Percentiles rank a stretch among this genome's conserved stretches.
phyloP scores from a whole-genome alignment of 2,797 vertebrate genomes.

The Dendrocincla tyrannina region DNA sequence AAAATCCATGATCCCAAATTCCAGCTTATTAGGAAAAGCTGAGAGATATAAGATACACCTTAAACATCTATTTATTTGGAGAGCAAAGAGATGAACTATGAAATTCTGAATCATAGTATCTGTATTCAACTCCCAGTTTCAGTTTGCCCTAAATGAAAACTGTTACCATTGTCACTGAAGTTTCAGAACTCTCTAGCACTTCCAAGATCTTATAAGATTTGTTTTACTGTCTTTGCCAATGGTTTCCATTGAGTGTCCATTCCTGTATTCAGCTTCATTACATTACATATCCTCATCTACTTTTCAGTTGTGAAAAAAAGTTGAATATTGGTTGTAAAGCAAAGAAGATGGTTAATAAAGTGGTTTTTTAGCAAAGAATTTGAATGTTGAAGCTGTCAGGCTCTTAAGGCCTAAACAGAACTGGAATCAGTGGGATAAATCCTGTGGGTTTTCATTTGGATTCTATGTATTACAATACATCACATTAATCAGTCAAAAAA shows the following conservation, averaged over 20 bases:
- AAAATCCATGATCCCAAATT: background rate
- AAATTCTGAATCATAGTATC: background rate
- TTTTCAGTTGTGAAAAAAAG: background rate
- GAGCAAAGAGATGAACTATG: background rate
- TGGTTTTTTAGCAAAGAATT: background rate
- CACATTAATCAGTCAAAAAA: background rate
- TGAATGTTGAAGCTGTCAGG: background rate
- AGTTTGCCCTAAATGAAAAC: background rate
- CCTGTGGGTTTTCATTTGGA: background rate
- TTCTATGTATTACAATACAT: background rate
- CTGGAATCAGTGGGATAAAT: background rate
- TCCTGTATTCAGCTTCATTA: background rate
- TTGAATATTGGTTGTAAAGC: background rate
- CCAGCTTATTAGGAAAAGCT: background rate
- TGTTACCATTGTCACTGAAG: background rate
- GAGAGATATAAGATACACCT: background rate
- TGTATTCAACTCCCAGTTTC: background rate
- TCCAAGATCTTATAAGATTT: background rate
- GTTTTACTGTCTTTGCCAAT: background rate
- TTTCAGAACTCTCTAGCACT: background rate
- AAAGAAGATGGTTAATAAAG: background rate
- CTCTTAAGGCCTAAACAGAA: background rate
- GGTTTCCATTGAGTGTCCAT: background rate
- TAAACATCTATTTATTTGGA: background rate
- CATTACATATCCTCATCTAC: background rate